Percentiles rank a stretch among this genome's conserved stretches.
These are phyloP conservation scores for Conger conger DNA, from an alignment of 2,113 vertebrate species.

Conservation along the genomic window DNA sequence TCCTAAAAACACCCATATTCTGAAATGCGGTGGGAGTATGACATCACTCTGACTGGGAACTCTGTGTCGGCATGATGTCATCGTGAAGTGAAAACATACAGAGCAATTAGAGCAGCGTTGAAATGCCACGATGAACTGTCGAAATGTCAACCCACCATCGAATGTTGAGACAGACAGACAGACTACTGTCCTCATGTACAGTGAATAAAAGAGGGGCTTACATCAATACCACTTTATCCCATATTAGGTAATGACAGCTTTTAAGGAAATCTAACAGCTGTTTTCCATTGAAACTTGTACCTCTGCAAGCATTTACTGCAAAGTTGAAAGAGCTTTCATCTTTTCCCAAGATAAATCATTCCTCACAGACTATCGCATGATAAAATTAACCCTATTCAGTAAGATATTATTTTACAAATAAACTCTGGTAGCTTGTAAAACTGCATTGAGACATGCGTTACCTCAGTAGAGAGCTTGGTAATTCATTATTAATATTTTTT, in stretches of 20 bases:
- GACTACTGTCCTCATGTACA: neutral
- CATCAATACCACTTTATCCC: neutral
- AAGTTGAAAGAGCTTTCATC: neutral
- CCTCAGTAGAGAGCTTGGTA: neutral
- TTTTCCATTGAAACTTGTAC: neutral
- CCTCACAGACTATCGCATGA: neutral
- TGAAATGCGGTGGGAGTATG: neutral
- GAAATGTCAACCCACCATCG: neutral
- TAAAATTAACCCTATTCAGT: neutral
- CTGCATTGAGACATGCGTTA: neutral
- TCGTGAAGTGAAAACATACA: neutral
- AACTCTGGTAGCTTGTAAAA: neutral
- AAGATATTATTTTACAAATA: neutral
- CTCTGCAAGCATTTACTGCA: neutral
- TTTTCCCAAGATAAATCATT: neutral
- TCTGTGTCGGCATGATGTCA: constrained; percentile 5
- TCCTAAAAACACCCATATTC: neutral
- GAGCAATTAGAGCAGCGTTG: neutral
- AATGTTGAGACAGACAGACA: neutral
- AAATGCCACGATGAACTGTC: neutral
- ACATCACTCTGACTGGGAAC: neutral
- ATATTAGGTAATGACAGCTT: neutral
- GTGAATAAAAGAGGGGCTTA: neutral
- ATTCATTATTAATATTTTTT: neutral
- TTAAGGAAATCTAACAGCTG: neutral